phyloP scores from a whole-genome alignment of 2,113 vertebrate genomes.

The Aleadryas rufinucha region DNA sequence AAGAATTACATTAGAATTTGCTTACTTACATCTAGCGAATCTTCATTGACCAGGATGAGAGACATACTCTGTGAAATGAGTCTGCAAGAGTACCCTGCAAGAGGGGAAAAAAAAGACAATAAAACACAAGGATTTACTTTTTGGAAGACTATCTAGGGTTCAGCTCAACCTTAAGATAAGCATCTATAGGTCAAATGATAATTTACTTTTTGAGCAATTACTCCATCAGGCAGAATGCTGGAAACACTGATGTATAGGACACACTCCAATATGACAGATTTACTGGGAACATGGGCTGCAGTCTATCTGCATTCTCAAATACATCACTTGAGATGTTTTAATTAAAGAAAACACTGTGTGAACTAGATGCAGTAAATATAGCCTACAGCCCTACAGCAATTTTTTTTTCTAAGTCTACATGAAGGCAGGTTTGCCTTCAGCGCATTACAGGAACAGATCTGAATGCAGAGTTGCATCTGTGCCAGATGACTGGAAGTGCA shows the following conservation, averaged over 20 bases:
- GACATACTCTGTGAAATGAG: slow-evolving; percentile 95
- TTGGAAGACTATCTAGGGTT: not conserved
- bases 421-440: not conserved
- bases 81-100: slow-evolving; percentile 92
- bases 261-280: not conserved
- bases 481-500: not conserved
- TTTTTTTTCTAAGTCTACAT: not conserved
- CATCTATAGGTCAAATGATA: not conserved
- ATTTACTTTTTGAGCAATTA: not conserved
- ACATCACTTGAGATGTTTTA: not conserved
- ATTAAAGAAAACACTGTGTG: not conserved
- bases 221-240: not conserved
- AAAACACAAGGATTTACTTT: not conserved
- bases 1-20: not conserved
- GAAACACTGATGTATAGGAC: not conserved
- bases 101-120: not conserved
- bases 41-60: slow-evolving; percentile 94
- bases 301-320: not conserved
- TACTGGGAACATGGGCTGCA: not conserved
- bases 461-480: not conserved
- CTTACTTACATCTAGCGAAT: slow-evolving; percentile 93
- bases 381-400: not conserved
- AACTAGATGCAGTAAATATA: not conserved
- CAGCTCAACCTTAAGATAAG: not conserved
- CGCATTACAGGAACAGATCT: not conserved